A percentile compares a stretch with the other conserved stretches of the same genome.
Conservation (phyloP, 2,797 vertebrate species). For the Myotis findleyi region DNA sequence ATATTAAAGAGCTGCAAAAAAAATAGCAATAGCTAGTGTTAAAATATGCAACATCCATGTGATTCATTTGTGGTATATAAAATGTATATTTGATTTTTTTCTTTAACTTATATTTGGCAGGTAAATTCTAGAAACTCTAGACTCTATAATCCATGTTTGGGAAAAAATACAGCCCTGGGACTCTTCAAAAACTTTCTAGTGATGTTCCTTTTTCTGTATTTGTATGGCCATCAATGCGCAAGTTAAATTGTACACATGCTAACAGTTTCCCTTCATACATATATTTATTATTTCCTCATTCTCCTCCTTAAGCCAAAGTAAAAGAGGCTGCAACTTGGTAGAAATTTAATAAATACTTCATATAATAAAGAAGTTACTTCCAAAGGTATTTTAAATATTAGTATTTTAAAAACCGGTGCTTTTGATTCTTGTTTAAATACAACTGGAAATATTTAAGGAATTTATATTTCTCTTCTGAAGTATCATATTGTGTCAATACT, state of each 20-base stretch:
- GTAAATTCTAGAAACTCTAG: not conserved
- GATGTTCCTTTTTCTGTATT: not conserved
- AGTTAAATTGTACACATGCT: not conserved
- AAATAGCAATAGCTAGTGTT: slow-evolving; percentile 51
- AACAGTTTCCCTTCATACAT: not conserved
- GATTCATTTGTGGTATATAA: slow-evolving; percentile 25
- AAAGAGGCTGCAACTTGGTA: slow-evolving; percentile 59
- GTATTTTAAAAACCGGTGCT: not conserved
- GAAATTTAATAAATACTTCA: slow-evolving; percentile 35
- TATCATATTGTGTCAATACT: not conserved
- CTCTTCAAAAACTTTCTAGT: not conserved
- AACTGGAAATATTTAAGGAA: not conserved
- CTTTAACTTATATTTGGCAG: not conserved
- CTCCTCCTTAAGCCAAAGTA: slow-evolving; percentile 39
- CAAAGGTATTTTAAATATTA: not conserved
- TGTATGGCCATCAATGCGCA: not conserved
- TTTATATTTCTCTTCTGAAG: not conserved
- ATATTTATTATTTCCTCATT: slow-evolving; percentile 57
- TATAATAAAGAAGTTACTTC: slow-evolving; percentile 23
- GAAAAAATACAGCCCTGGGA: slow-evolving; percentile 16
- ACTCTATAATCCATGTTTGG: not conserved
- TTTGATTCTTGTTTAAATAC: not conserved
- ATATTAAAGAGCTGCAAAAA: too few relatives aligned
- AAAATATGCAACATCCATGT: slow-evolving; percentile 51
- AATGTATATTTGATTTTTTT: slow-evolving; percentile 17